phyloP scores from a whole-genome alignment of 1,140 invertebrate species.

The Drosophila parvula region DNA sequence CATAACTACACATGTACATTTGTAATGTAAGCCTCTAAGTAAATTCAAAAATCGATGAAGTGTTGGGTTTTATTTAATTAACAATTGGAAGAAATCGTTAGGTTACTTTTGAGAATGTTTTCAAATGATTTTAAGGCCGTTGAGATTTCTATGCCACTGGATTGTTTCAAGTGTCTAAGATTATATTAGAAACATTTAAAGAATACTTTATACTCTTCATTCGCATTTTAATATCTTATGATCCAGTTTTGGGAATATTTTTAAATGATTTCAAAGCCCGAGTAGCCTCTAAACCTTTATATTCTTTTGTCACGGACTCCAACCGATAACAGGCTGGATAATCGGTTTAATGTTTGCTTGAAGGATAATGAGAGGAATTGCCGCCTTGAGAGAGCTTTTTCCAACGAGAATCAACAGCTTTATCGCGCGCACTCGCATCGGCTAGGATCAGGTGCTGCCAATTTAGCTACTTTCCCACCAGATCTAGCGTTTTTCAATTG shows the following conservation, averaged over 20 bases:
- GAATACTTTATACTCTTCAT: no score
- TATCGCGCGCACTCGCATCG: not conserved
- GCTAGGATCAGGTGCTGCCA: no score
- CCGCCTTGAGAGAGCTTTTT: slow-evolving; percentile 17
- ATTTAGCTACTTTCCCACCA: no score
- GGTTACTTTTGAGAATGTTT: not conserved
- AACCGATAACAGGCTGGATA: not conserved
- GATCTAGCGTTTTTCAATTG: no score
- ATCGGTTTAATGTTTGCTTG: not conserved
- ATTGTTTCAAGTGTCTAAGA: no score
- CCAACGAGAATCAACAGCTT: slow-evolving; percentile 19
- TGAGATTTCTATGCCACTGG: no score
- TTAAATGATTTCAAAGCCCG: not conserved
- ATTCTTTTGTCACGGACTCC: not conserved
- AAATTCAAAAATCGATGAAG: slow-evolving; percentile 13
- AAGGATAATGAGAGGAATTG: not conserved
- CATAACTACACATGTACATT: slow-evolving; percentile 68
- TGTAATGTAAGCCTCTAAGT: slow-evolving; percentile 66
- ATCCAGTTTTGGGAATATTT: not conserved
- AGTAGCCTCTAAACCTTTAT: not conserved
- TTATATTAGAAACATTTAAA: no score
- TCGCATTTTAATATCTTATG: not conserved
- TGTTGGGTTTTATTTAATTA: not conserved
- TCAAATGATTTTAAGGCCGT: not conserved
- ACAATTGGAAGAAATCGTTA: no score